Evolutionary conservation across 2,888 invertebrate species (phyloP), one percentile per base, ranked within the genome.

Genomic region (Caenorhabditis sp.): DNA sequence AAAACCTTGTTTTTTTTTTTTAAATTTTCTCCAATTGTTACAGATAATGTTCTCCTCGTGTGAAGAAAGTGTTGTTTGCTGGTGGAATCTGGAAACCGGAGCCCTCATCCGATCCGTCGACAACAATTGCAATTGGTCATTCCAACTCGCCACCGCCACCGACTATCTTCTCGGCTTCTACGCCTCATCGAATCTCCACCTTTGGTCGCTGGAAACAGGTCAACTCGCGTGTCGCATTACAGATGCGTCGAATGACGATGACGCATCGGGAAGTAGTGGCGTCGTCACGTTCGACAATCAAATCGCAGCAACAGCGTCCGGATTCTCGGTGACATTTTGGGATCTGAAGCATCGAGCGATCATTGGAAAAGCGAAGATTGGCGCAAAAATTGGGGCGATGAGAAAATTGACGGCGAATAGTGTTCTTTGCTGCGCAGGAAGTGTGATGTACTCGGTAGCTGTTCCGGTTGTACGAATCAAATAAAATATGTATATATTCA

Each of bases 41-140:
- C 63, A 84, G 76, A 71, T 73, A 54, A 63, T 81, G 53, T 82
- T 72, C 64, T 81, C 82, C 7, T 76, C 74, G 7, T 86, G 85
- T 58, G 83, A 82, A 58, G 79, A 81, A 21, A 85, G 85, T 4
- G 63, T 83, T n/a, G 69, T 86, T 27, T 85, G 84, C 43, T 81
- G 84, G 70, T 86, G 86, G 86, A 73, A 83, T 54, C 38, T 86
- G 26, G n/a, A 43, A 10, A 69, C 69, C 0, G 78, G 76, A 31
- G 75, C 77, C 59, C 62, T 77, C 7, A 62, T 80, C 4, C 54
- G 78, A 31, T 59, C 77, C 0, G 53, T 61, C 14, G 70, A 78
- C 23, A 71, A 69, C 58, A 70, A 70, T 20, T 66, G 59, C 7
- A 65, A 50, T 23, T 67, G 74, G 67, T 62, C 75, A 1, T 70